Evolutionary conservation across 2,797 vertebrate species (phyloP).

Genomic region (Poeciliopsis presidionis): DNA sequence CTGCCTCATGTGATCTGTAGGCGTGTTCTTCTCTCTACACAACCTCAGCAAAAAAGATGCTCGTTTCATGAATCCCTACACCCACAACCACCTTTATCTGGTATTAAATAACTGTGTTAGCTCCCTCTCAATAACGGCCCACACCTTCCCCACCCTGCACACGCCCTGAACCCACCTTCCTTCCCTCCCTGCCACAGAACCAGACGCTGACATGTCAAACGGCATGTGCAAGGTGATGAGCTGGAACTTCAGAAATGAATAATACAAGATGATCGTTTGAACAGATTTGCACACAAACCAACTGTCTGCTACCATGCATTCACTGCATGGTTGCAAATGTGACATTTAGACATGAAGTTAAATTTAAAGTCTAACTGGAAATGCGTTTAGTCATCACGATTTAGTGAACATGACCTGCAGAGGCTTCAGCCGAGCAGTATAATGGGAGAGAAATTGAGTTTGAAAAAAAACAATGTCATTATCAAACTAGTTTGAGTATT

Average conservation of each 20-base stretch:
- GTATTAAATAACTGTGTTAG: constrained; percentile 15
- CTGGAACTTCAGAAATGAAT: constrained; percentile 66
- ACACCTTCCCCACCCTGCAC: constrained; percentile 34
- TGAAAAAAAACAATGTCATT: background rate
- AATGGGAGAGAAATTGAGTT: background rate
- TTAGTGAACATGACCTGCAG: background rate
- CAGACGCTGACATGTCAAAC: constrained; percentile 3
- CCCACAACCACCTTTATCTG: constrained; percentile 30
- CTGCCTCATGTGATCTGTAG: constrained; percentile 38
- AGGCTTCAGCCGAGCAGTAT: background rate
- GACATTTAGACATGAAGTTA: constrained; percentile 7
- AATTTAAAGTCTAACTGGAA: background rate
- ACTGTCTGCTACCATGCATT: constrained; percentile 26
- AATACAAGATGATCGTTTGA: constrained; percentile 9
- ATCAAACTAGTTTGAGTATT: background rate
- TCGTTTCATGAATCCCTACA: constrained; percentile 9
- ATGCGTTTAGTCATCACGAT: background rate
- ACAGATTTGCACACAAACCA: constrained; percentile 16
- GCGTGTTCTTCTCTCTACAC: constrained; percentile 21
- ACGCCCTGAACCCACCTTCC: constrained; percentile 42
- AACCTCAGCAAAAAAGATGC: constrained; percentile 21
- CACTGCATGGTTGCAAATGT: background rate
- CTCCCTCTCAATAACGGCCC: constrained; percentile 41
- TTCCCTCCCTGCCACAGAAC: background rate
- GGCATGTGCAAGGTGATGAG: constrained; percentile 28